Conservation (phyloP, 2,888 invertebrate species). For the Anthoptus insignis region DNA sequence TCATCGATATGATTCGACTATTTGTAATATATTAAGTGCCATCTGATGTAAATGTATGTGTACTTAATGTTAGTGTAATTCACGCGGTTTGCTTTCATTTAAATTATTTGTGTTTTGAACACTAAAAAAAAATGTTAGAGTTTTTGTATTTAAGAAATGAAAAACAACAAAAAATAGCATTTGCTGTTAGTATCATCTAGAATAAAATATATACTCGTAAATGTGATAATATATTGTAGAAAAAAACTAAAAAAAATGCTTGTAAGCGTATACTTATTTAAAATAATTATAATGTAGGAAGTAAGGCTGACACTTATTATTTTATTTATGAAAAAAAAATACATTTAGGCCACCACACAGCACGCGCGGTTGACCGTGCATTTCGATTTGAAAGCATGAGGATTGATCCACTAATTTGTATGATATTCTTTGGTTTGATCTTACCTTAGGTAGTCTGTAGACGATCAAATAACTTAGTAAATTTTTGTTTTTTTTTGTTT, state of each 20-base stretch:
- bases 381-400: background rate
- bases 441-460: too few relatives aligned
- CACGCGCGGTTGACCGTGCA: background rate
- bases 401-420: background rate
- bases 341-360: background rate
- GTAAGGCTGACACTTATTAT: conserved; percentile 62
- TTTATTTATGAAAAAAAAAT: conserved; percentile 15
- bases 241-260: conserved; percentile 74
- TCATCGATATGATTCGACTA: conserved; percentile 28
- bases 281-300: conserved; percentile 61
- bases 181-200: conserved; percentile 68
- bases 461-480: too few relatives aligned
- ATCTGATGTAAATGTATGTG: conserved; percentile 40
- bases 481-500: too few relatives aligned
- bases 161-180: conserved; percentile 64
- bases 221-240: conserved; percentile 80
- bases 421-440: too few relatives aligned
- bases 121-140: conserved; percentile 63
- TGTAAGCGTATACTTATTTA: conserved; percentile 70
- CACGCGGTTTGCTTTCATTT: conserved; percentile 57
- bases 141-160: conserved; percentile 60
- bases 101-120: conserved; percentile 52
- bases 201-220: conserved; percentile 77
- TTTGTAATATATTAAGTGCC: conserved; percentile 30
- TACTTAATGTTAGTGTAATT: conserved; percentile 59